Evolutionary conservation across 2,888 invertebrate genomes (phyloP), one percentile per base, ranked within the genome.

Genomic region (Pharmacophagus antenor): DNA sequence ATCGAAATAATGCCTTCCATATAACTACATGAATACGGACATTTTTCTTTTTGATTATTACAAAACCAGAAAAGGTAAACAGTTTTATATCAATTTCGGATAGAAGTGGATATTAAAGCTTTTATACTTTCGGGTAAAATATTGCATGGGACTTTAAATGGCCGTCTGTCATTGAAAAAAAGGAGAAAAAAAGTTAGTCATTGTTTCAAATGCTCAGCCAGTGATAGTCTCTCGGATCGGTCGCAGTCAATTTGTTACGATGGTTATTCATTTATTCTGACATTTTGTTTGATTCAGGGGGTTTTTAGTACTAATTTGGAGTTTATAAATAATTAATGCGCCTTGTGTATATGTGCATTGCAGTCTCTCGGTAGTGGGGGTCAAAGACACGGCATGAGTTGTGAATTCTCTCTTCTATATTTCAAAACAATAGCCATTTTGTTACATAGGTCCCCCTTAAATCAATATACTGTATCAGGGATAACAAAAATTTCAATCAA

Each of bases 311-410:
- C 84, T 85, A 85, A 85, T 85, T 88, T 85, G 77, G 80, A 77
- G 73, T 81, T 82, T 83, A 86, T 87, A 84, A 85, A 87, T 87
- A 85, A 84, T 84, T 82, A 80, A 85, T 84, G 79, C 70, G 73
- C 59, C 64, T 58, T 73, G 71, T 79, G 69, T 74, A 74, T n/a
- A 37, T 78, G 58, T 60, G 44, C 41, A 69, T 74, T 65, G 76
- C 72, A 74, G 77, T 70, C 72, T 72, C 75, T 72, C 67, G 65
- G 72, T 68, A 68, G 63, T 68, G 77, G 72, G 48, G 84, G 85
- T 85, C 85, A 86, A 87, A 85, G 85, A 67, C 81, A 75, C 63
- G 56, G 69, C 80, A 82, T 77, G 80, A 75, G 61, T 68, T 69
- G n/a, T 71, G 68, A 62, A 56, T 58, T 44, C 64, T 63, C 62